Evolutionary conservation across 1,140 invertebrate species (phyloP).

Genomic region (Zaprionus vittiger): DNA sequence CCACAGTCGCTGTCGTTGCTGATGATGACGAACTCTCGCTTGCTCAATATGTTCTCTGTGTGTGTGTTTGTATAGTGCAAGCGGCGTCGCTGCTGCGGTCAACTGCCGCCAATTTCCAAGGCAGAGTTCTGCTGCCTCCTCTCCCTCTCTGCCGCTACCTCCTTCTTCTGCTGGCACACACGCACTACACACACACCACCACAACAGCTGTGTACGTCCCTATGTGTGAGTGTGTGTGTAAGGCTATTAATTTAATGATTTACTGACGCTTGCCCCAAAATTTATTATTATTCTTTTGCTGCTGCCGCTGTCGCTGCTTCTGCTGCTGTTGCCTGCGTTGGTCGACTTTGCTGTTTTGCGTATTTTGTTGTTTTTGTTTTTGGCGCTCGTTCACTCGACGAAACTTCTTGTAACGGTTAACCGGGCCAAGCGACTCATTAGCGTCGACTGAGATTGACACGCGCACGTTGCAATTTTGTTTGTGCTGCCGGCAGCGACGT

Average conservation of each 20-base stretch:
- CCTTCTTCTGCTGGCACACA: conserved; percentile 44
- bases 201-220: conserved; percentile 51
- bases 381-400: conserved; percentile 37
- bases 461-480: conserved; percentile 32
- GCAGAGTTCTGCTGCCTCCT: conserved; percentile 48
- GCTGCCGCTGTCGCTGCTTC: not conserved
- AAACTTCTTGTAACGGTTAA: conserved; percentile 27
- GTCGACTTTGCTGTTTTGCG: conserved; percentile 9
- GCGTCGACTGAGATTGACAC: conserved; percentile 38
- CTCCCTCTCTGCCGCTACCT: conserved; percentile 13
- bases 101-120: conserved; percentile 77
- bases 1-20: conserved; percentile 1
- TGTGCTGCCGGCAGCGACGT: conserved; percentile 37
- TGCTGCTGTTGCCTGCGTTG: not conserved
- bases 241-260: conserved; percentile 82
- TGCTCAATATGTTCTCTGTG: conserved; percentile 33
- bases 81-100: conserved; percentile 62
- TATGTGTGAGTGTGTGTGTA: conserved; percentile 32
- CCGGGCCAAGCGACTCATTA: conserved; percentile 39
- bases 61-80: conserved; percentile 55
- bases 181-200: conserved; percentile 24
- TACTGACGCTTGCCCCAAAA: conserved; percentile 74
- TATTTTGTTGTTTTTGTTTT: conserved; percentile 18
- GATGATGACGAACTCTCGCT: conserved; percentile 70
- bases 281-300: conserved; percentile 60